Evolutionary conservation across 2,113 vertebrate genomes (phyloP).

Genomic region (Quiscalus mexicanus): DNA sequence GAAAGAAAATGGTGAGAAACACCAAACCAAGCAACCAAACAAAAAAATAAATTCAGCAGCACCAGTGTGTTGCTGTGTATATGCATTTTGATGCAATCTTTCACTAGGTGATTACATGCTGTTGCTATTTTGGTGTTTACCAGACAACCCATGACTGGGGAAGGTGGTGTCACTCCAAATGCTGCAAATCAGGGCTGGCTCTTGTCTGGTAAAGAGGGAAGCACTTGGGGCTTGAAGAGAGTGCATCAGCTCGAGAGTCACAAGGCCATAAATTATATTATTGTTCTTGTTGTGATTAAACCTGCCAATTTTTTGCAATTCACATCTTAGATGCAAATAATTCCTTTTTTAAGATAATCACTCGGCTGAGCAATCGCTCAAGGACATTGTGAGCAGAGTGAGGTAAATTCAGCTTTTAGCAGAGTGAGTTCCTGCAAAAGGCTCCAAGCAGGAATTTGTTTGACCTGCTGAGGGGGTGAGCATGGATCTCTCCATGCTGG

Average conservation of each 20-base stretch:
- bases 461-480: not conserved
- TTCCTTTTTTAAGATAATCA: not conserved
- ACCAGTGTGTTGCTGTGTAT: not conserved
- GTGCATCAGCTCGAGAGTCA: slow-evolving; percentile 11
- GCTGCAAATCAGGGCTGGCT: slow-evolving; percentile 4
- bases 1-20: not conserved
- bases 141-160: slow-evolving; percentile 14
- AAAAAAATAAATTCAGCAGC: not conserved
- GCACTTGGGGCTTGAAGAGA: slow-evolving; percentile 6
- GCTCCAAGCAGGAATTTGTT: not conserved
- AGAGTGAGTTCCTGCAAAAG: not conserved
- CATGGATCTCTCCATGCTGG: rapidly evolving
- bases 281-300: slow-evolving; percentile 35
- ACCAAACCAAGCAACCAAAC: not conserved
- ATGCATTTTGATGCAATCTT: slow-evolving; percentile 15
- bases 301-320: slow-evolving; percentile 34
- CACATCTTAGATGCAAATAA: not conserved
- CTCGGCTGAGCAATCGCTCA: not conserved
- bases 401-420: not conserved
- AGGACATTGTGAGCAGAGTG: not conserved
- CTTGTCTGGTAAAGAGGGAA: not conserved
- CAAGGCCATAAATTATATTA: not conserved
- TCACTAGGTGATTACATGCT: slow-evolving; percentile 8
- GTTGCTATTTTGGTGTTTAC: slow-evolving; percentile 38
- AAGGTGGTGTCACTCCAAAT: not conserved